These are phyloP conservation scores for Vidua chalybeata DNA, from an alignment of 2,113 vertebrate species.

Conservation along the genomic window DNA sequence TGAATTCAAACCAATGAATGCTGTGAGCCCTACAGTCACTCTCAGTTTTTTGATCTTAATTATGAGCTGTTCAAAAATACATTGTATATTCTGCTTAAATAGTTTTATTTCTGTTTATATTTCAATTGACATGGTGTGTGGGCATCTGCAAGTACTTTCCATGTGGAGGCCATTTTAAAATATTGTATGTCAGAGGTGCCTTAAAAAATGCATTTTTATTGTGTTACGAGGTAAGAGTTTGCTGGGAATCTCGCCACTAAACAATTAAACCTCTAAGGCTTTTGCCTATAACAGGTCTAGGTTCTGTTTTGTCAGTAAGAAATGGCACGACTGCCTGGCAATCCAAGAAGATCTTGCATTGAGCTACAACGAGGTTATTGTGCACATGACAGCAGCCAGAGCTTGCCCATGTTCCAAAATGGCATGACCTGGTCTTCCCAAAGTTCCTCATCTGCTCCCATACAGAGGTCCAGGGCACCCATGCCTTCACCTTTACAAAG, in stretches of 20 bases:
- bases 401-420: background rate
- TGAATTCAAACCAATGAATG: background rate
- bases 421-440: background rate
- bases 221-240: background rate
- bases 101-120: conserved; percentile 15
- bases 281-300: background rate
- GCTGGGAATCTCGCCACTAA: background rate
- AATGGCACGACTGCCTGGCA: background rate
- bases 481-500: background rate
- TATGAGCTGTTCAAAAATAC: background rate
- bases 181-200: background rate
- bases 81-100: background rate
- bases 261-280: background rate
- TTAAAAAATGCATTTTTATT: background rate
- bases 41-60: conserved; percentile 25
- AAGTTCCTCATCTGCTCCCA: background rate
- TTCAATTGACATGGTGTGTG: background rate
- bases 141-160: background rate
- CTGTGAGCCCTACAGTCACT: background rate
- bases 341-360: background rate
- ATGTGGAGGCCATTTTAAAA: background rate
- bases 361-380: background rate
- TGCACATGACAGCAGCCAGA: background rate
- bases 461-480: rapidly evolving
- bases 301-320: background rate